Percentiles rank a stretch among this genome's conserved stretches.
Conservation (phyloP, 2,797 vertebrate genomes). For the Neosalanx taihuensis region DNA sequence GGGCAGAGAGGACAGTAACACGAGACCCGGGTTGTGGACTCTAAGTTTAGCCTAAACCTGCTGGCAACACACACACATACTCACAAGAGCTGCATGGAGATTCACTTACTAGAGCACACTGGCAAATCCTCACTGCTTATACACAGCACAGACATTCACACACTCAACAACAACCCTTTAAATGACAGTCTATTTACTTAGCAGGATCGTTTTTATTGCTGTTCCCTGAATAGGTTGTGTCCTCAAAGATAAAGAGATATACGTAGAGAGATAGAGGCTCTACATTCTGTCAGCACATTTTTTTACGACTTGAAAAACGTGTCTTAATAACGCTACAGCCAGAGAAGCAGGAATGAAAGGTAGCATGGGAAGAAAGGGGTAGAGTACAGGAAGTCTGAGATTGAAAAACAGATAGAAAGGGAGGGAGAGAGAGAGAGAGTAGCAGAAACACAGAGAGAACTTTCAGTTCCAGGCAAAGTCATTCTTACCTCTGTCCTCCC, state of each 20-base stretch:
- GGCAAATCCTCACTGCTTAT: background rate
- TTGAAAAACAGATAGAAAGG: background rate
- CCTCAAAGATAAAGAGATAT: background rate
- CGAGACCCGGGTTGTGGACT: background rate
- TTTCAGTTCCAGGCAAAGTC: background rate
- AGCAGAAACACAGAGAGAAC: background rate
- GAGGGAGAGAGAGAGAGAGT: background rate
- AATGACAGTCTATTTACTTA: background rate
- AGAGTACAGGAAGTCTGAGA: background rate
- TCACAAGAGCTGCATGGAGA: background rate
- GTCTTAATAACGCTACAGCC: background rate
- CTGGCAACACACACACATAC: background rate
- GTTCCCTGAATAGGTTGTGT: background rate
- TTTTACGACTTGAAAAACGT: background rate
- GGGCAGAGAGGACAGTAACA: background rate
- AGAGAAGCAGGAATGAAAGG: background rate
- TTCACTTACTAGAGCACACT: background rate
- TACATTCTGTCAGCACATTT: too few relatives aligned
- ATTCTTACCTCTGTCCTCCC: slow-evolving; percentile 38
- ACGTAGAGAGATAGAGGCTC: background rate
- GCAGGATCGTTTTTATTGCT: background rate
- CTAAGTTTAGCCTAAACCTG: slow-evolving; percentile 7
- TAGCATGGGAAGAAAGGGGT: too few relatives aligned
- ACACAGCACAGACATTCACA: background rate
- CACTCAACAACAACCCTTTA: background rate